phyloP scores from a whole-genome alignment of 2,113 vertebrate genomes.

The Chamaea fasciata region DNA sequence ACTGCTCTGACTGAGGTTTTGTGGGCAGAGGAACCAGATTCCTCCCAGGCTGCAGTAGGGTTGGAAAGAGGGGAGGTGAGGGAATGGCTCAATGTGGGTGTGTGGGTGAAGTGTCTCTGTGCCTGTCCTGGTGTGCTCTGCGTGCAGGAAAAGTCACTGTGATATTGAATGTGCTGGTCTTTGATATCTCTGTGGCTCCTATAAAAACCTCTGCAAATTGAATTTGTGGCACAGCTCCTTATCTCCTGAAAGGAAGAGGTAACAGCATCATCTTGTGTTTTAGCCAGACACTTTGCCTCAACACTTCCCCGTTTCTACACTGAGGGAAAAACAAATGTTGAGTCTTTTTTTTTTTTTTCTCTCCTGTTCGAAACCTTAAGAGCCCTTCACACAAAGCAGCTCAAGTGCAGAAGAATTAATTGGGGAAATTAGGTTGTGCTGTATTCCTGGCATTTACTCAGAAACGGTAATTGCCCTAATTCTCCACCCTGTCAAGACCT shows the following conservation, averaged over 20 bases:
- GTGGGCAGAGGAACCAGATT: background rate
- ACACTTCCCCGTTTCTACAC: background rate
- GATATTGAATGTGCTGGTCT: constrained; percentile 7
- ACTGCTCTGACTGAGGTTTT: background rate
- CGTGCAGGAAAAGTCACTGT: constrained; percentile 1
- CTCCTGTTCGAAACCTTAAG: constrained; percentile 20
- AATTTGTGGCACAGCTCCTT: background rate
- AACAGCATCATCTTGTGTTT: constrained; percentile 11
- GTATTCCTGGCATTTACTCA: constrained; percentile 68
- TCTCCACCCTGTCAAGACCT: constrained; percentile 56
- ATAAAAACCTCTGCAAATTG: background rate
- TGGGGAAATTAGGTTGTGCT: constrained; percentile 75
- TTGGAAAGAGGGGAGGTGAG: background rate
- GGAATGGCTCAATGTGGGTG: background rate
- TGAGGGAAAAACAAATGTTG: background rate
- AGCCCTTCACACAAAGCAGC: constrained; percentile 25
- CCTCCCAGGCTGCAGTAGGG: background rate
- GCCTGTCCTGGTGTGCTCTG: background rate
- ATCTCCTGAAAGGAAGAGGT: background rate
- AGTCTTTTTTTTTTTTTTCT: background rate
- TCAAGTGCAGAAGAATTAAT: constrained; percentile 65
- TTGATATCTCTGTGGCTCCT: background rate
- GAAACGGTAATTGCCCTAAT: constrained; percentile 71
- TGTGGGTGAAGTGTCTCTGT: background rate
- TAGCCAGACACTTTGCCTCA: background rate